Conservation (phyloP, 2,888 invertebrate species). For the Drosophila buzzatii region DNA sequence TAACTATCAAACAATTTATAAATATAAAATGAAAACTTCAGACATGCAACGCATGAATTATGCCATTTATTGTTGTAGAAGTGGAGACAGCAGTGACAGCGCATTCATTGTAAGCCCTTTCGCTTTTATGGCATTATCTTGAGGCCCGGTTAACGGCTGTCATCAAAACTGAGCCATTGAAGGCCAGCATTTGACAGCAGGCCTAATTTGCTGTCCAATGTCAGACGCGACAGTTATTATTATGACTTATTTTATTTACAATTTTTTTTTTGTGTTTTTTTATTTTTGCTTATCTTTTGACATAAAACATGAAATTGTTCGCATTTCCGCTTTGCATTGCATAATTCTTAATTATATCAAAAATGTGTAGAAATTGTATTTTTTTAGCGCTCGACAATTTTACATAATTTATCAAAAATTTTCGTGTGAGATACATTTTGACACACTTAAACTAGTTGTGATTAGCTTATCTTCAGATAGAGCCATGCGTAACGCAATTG, state of each 20-base stretch:
- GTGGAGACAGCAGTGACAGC: conserved; percentile 6
- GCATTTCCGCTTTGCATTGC: conserved; percentile 59
- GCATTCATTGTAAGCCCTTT: conserved; percentile 20
- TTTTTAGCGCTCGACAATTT: conserved; percentile 34
- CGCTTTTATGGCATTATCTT: conserved; percentile 34
- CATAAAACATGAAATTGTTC: conserved; percentile 49
- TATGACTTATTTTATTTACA: conserved; percentile 1
- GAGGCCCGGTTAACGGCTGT: conserved; percentile 13
- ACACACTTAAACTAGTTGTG: conserved; percentile 49
- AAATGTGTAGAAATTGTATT: conserved; percentile 30
- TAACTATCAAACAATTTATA: conserved; percentile 24
- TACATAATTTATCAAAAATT: conserved; percentile 57
- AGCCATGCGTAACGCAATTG: conserved; percentile 19
- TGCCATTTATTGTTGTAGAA: conserved; percentile 21
- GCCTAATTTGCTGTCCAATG: conserved; percentile 49
- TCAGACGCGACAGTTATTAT: conserved; percentile 22
- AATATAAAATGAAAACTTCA: conserved; percentile 15
- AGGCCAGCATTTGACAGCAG: conserved; percentile 32
- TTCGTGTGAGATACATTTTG: conserved; percentile 10
- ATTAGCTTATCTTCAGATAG: conserved; percentile 33
- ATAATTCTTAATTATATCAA: conserved; percentile 41
- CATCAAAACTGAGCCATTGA: conserved; percentile 30
- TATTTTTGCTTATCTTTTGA: conserved; percentile 9
- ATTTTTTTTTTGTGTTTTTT: conserved; percentile 1
- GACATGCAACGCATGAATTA: conserved; percentile 22